Evolutionary conservation across 1,140 invertebrate genomes (phyloP), one percentile per base, ranked within the genome.

Genomic region (Magallana gigas): DNA sequence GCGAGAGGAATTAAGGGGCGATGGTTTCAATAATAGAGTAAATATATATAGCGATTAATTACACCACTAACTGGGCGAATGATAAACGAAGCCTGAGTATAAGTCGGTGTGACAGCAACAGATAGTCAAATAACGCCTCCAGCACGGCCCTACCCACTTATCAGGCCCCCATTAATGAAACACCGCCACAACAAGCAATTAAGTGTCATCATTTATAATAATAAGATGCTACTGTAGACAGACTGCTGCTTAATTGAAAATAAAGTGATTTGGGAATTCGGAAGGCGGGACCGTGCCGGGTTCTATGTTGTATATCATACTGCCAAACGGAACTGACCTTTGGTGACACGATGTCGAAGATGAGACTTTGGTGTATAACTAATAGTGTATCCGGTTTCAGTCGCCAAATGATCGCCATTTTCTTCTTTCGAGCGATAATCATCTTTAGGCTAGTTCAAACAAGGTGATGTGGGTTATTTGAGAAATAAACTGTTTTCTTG

Each of bases 131-230:
- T 57, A 83, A 57, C 9, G 81, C 81, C 81, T 83, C 16, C 3
- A 83, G 81, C 81, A 83, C 81, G 81, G 57, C 16, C 81, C 57
- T 57, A 83, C 48, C 57, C 81, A 83, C 81, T 83, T 83, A 83
- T 83, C 48, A 57, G 57, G 5, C 57, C 81, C 48, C 81, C 18
- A 58, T 83, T 83, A 83, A 83, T 83, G 81, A 83, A 58, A 83
- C 57, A 18, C 48, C 18, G 81, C 18, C 81, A 58, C 48, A 58
- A 83, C 81, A 83, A 83, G 81, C 18, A 83, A 83, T 83, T 83
- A 83, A 83, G 57, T 83, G 81, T 83, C 81, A 83, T 83, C 81
- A 83, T 83, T 83, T 83, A 83, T 83, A 83, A 83, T 83, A 83
- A 83, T 83, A 83, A 83, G 81, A 83, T 57, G 57, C 81, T 58